Base-by-base conservation (phyloP, 2,888 invertebrate genomes). In the Romanomermis culicivorax region DNA sequence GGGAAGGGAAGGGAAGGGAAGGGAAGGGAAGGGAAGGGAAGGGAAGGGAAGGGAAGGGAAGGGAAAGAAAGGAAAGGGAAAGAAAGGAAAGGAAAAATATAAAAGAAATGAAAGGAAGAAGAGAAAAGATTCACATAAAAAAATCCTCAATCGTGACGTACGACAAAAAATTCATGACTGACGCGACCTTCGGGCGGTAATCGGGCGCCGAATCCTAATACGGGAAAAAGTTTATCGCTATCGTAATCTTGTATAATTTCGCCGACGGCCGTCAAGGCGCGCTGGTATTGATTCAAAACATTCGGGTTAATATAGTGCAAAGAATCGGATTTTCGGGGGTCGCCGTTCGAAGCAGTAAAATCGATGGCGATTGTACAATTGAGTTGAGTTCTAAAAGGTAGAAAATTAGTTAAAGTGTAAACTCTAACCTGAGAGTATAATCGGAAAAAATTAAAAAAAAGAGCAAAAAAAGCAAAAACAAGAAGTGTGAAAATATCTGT, bases 191-290 rank as follows among this genome's bases (percentile, higher is more conserved):
- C 65, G 1, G 74, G 75, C 20, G 75, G 74, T 52, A 77, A 61
- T 58, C 73, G 68, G 1, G 75, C 76, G 26, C 76, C 76, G 65
- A 77, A 76, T 2, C 76, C 75, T 52, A 73, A 68, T 1, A 72
- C 75, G n/a, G 75, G 74, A 60, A 75, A 76, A 56, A 71, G 59
- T 62, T 77, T 77, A 60, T 75, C 75, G 60, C 70, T 70, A 60
- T 71, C 70, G 62, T 71, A 71, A 60, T 74, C 73, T 59, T 72
- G 70, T 42, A 73, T 69, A 54, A 74, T 70, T 58, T 69, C 69
- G 43, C 72, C 72, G 11, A 74, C 71, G 14, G 72, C 65, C 56
- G 68, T 63, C 42, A 75, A 67, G 2, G 75, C 75, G 27, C 69
- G 62, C 29, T 70, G 69, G 61, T 76, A 76, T 60, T 75, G 74